These are phyloP conservation scores for Probosciger aterrimus DNA, from an alignment of 2,113 vertebrate genomes.

Conservation along the genomic window DNA sequence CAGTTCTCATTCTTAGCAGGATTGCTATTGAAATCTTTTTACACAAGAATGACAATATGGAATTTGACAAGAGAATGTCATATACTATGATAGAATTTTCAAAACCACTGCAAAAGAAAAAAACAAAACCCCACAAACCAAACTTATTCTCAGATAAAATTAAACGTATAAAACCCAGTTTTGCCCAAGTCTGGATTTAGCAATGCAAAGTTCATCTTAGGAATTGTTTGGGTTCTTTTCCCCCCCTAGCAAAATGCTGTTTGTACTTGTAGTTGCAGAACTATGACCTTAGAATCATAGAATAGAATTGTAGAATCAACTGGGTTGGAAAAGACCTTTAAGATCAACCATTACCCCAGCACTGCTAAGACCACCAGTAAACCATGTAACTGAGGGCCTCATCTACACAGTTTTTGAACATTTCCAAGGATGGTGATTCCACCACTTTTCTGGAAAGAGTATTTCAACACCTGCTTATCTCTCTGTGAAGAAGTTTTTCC, in stretches of 20 bases:
- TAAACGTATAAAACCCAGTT: background rate
- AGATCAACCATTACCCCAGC: background rate
- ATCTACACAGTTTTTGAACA: background rate
- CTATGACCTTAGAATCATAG: background rate
- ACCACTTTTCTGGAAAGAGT: background rate
- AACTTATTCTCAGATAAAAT: background rate
- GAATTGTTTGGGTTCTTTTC: rapidly evolving
- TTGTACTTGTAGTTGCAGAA: background rate
- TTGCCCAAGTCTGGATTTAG: background rate
- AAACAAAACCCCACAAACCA: background rate
- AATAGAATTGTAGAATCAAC: background rate
- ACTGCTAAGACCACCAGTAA: background rate
- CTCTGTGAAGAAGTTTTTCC: background rate
- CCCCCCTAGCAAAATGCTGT: background rate
- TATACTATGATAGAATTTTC: background rate
- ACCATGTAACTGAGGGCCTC: background rate
- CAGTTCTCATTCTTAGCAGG: background rate
- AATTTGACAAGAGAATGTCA: background rate
- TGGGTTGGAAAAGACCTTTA: background rate
- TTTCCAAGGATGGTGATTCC: background rate
- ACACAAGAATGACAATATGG: background rate
- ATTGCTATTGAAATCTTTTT: background rate
- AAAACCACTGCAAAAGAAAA: background rate
- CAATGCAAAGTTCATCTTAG: background rate
- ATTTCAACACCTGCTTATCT: background rate